Percentiles rank a stretch among this genome's conserved stretches.
Conservation (phyloP, 2,888 invertebrate species). For the Xestia rhomboidea region DNA sequence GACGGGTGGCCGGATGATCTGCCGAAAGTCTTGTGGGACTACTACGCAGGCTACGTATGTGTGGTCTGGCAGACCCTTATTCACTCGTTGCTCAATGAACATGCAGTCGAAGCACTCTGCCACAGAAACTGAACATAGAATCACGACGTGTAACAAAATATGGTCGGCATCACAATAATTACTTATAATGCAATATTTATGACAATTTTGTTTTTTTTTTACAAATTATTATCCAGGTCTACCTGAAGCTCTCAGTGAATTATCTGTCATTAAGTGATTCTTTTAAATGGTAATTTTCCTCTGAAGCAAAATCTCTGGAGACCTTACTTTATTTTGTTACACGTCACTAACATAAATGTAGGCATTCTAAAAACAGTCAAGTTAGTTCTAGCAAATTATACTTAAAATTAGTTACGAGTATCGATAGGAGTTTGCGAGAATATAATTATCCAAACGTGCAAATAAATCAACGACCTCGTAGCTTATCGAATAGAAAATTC, state of each 20-base stretch:
- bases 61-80: conserved; percentile 65
- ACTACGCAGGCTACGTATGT: conserved; percentile 29
- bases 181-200: neutral
- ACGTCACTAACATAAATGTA: conserved; percentile 61
- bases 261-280: neutral
- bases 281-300: neutral
- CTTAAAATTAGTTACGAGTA: conserved; percentile 77
- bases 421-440: conserved; percentile 81
- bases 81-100: conserved; percentile 69
- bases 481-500: conserved; percentile 79
- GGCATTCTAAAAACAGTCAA: conserved; percentile 67
- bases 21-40: conserved; percentile 32
- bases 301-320: neutral
- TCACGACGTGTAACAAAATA: conserved; percentile 52
- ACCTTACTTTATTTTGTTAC: conserved; percentile 51
- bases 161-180: neutral
- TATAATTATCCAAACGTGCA: conserved; percentile 88
- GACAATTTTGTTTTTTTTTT: neutral
- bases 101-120: conserved; percentile 63
- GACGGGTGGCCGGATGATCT: conserved; percentile 55
- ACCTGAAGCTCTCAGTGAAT: neutral
- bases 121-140: conserved; percentile 58
- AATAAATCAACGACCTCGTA: conserved; percentile 81
- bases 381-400: conserved; percentile 78
- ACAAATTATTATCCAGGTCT: neutral